Evolutionary conservation across 2,888 invertebrate species (phyloP), one percentile per base, ranked within the genome.

Genomic region (Aspidiotus rigidus): DNA sequence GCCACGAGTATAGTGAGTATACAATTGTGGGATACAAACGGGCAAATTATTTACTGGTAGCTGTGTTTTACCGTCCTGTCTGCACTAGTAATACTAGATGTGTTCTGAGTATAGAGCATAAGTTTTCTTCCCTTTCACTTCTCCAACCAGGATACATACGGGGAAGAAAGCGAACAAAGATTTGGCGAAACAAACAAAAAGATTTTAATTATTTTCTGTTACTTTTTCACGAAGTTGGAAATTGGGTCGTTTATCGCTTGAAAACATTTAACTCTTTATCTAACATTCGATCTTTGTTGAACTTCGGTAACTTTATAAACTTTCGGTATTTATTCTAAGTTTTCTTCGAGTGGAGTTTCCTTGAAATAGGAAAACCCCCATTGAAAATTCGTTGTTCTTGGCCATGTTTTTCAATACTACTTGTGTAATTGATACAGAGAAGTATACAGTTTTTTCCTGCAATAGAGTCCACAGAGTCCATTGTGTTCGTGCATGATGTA

Each of bases 181-280:
- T 55, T n/a, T 11, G 39, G 55, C 55, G 39, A 64, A 64, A 64
- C 64, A 64, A 64, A 53, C 54, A 64, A 39, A 59, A 59, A 17
- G 39, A 60, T 59, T 67, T 67, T 67, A 67, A 67, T 67, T 67
- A 57, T 67, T 67, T 67, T 67, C 44, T 44, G 59, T 67, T 67
- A 59, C 64, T 64, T 67, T 67, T 67, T 67, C 44, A 3, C 49
- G 7, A 28, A 67, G 67, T 67, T 67, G 44, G 16, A 67, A 67
- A 67, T 67, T 39, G 60, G 67, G 67, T 67, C 67, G 60, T 67
- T 67, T 67, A 67, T 67, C 67, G 67, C 60, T 57, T 16, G 64
- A 67, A 67, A 67, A 67, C 67, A 67, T 67, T 67, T 60, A 67
- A 67, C 57, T 67, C 67, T 67, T 28, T 67, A 67, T 67, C 67